Evolutionary conservation across 2,113 vertebrate genomes (phyloP).

Genomic region (Tachycineta bicolor): DNA sequence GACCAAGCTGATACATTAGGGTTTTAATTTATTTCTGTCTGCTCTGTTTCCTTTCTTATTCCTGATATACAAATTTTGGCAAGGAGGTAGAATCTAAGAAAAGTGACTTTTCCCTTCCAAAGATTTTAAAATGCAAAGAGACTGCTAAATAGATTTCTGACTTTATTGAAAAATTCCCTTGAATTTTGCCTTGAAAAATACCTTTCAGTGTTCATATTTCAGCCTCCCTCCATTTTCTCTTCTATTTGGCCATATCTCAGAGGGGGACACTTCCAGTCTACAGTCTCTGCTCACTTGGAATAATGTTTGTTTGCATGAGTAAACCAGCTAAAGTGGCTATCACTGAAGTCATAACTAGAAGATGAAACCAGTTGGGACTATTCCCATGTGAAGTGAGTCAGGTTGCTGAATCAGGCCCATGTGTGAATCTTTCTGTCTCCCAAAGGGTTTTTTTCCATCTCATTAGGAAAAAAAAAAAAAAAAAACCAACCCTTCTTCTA

Average conservation of each 20-base stretch:
- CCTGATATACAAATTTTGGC: neutral
- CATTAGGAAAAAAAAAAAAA: neutral
- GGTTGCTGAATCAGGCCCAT: conserved; percentile 28
- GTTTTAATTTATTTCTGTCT: neutral
- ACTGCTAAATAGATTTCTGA: neutral
- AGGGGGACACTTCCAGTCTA: neutral
- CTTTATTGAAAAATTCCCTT: neutral
- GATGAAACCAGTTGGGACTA: conserved; percentile 40
- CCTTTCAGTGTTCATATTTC: neutral
- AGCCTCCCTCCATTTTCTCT: neutral
- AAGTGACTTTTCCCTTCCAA: neutral
- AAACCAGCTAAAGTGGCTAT: conserved; percentile 50
- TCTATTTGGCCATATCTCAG: neutral
- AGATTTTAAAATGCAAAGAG: neutral
- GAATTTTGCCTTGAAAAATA: neutral
- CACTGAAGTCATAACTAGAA: conserved; percentile 13
- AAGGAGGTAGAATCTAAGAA: neutral
- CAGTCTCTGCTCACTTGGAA: conserved; percentile 55
- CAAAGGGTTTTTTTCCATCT: neutral
- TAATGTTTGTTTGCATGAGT: conserved; percentile 56
- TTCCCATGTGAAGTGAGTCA: conserved; percentile 56
- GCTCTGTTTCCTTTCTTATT: neutral
- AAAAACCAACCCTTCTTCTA: neutral
- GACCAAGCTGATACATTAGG: neutral
- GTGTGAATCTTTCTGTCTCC: neutral